Conservation (phyloP, 2,888 invertebrate species). For the Campaea margaritaria region DNA sequence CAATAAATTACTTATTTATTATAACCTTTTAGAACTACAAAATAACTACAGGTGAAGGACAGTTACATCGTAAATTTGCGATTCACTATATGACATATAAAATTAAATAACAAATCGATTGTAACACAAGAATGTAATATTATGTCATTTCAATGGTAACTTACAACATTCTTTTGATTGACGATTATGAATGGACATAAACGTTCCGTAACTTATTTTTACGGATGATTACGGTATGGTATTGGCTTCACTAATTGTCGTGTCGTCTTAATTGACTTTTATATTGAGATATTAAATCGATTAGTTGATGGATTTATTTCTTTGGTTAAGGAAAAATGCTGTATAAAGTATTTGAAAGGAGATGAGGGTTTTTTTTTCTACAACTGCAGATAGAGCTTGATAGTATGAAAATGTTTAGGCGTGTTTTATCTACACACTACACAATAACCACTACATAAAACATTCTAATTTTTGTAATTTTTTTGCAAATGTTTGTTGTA, state of each 20-base stretch:
- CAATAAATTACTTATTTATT: slow-evolving; percentile 30
- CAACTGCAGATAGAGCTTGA: too few relatives aligned
- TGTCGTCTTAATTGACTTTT: background rate
- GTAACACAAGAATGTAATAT: slow-evolving; percentile 11
- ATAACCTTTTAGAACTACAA: slow-evolving; percentile 20
- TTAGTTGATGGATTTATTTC: too few relatives aligned
- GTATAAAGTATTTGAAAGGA: too few relatives aligned
- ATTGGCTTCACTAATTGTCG: background rate
- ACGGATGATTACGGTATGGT: background rate
- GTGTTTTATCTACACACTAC: too few relatives aligned
- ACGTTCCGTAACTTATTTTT: background rate
- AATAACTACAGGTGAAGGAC: slow-evolving; percentile 26
- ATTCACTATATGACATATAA: slow-evolving; percentile 21
- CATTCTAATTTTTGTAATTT: too few relatives aligned
- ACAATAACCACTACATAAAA: too few relatives aligned
- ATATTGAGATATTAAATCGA: background rate
- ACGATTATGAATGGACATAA: slow-evolving; percentile 3
- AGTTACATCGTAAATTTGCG: slow-evolving; percentile 25
- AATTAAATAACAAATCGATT: slow-evolving; percentile 27
- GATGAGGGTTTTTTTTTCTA: too few relatives aligned
- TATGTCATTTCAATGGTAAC: slow-evolving; percentile 22
- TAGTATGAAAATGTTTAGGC: too few relatives aligned
- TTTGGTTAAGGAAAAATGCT: too few relatives aligned
- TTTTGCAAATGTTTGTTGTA: too few relatives aligned
- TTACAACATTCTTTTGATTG: background rate